Conservation (phyloP, 2,888 invertebrate genomes). For the Oscheius sp. region DNA sequence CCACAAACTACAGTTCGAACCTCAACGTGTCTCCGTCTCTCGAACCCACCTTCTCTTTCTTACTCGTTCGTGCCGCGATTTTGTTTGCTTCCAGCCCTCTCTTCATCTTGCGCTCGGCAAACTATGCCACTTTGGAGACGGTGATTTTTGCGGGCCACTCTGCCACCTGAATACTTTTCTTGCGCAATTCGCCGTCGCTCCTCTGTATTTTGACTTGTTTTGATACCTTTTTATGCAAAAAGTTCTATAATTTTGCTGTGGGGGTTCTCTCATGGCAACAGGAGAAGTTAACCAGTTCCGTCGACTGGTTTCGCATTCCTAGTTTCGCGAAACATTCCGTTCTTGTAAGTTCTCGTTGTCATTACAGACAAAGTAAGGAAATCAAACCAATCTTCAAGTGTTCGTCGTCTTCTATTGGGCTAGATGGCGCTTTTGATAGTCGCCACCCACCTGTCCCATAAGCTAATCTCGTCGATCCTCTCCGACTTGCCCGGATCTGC, state of each 20-base stretch:
- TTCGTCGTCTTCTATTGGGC: background rate
- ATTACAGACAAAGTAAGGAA: background rate
- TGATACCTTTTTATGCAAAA: background rate
- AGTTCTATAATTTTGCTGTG: background rate
- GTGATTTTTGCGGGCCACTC: conserved; percentile 12
- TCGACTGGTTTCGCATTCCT: background rate
- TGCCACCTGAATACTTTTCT: background rate
- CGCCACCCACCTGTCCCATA: conserved; percentile 9
- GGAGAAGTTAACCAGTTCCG: conserved; percentile 3
- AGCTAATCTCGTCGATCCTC: conserved; percentile 29
- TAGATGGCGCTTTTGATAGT: conserved; percentile 25
- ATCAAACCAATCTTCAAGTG: background rate
- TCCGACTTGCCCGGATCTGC: background rate
- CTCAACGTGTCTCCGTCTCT: background rate
- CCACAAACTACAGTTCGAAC: conserved; percentile 24
- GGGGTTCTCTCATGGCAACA: background rate
- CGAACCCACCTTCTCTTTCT: background rate
- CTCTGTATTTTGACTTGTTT: background rate
- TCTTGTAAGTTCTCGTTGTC: background rate
- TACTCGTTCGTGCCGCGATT: conserved; percentile 21
- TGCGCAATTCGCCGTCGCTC: background rate
- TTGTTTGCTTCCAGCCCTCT: conserved; percentile 29
- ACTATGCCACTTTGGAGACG: conserved; percentile 32
- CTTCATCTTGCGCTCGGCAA: conserved; percentile 34
- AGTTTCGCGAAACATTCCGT: conserved; percentile 10